phyloP scores from a whole-genome alignment of 1,140 invertebrate species.

The Zaprionus lachaisei region DNA sequence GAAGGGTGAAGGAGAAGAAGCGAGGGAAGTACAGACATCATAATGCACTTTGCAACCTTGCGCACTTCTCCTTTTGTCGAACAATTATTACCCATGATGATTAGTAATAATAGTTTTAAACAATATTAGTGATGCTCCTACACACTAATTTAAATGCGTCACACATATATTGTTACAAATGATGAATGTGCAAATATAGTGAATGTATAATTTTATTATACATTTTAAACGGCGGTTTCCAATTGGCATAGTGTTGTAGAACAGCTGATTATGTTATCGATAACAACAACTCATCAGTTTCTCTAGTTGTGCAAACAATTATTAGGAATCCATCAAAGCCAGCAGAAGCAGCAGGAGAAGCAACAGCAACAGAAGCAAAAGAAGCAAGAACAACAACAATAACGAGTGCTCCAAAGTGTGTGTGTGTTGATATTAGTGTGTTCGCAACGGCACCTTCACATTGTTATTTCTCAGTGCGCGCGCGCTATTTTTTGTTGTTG shows the following conservation, averaged over 20 bases:
- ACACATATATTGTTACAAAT: neutral
- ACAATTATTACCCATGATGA: neutral
- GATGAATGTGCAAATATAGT: too few relatives aligned
- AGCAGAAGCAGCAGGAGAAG: neutral
- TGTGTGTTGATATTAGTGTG: neutral
- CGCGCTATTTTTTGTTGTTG: constrained; percentile 40
- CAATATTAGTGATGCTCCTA: neutral
- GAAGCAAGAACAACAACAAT: neutral
- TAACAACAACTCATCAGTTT: constrained; percentile 21
- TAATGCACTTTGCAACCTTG: constrained; percentile 12
- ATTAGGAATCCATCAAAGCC: constrained; percentile 1
- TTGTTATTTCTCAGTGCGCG: constrained; percentile 50
- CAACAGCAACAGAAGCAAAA: neutral
- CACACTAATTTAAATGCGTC: neutral
- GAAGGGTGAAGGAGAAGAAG: neutral
- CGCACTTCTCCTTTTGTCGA: neutral
- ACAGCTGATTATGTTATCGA: constrained; percentile 44
- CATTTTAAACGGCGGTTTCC: constrained; percentile 1
- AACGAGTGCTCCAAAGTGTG: neutral
- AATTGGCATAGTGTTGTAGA: constrained; percentile 2
- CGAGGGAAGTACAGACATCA: neutral
- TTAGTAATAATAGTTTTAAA: neutral
- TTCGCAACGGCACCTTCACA: neutral
- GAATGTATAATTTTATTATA: neutral
- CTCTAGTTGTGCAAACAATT: constrained; percentile 1